These are phyloP conservation scores for Lamellibrachia luymesi DNA, from an alignment of 1,140 invertebrate species.

Conservation along the genomic window DNA sequence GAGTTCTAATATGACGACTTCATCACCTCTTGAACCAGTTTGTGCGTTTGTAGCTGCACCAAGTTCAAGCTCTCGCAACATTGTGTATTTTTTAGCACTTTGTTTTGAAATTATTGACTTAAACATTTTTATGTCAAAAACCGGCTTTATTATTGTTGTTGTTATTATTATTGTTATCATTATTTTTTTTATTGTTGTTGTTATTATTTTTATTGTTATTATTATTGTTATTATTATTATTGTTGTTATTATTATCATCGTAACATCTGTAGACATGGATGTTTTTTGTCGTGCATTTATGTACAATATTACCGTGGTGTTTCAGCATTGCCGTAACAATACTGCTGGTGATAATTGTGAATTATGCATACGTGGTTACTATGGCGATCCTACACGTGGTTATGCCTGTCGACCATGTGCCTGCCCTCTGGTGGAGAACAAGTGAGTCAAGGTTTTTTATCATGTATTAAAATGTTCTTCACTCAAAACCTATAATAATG, in stretches of 20 bases:
- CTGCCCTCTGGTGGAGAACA: conserved; percentile 82
- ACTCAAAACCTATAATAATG: neutral
- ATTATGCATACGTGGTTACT: conserved; percentile 84
- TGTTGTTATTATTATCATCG: neutral
- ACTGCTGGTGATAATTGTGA: conserved; percentile 84
- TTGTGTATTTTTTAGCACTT: no score
- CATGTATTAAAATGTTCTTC: neutral
- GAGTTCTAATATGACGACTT: no score
- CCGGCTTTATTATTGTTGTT: no score
- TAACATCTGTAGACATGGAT: neutral
- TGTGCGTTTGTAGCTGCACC: no score
- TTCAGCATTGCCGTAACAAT: conserved; percentile 78
- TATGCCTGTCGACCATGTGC: conserved; percentile 90
- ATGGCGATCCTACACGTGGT: conserved; percentile 83
- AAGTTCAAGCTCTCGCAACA: no score
- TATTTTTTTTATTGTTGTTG: no score
- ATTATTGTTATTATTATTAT: no score
- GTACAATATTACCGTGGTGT: conserved; percentile 17
- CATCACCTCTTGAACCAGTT: no score
- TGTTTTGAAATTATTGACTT: no score
- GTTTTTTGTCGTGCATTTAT: neutral
- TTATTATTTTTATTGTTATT: no score
- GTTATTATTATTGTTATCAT: no score
- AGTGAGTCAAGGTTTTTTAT: conserved; percentile 72
- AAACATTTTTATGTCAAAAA: no score